Conservation (phyloP, 1,140 invertebrate genomes). For the Heliothis virescens region DNA sequence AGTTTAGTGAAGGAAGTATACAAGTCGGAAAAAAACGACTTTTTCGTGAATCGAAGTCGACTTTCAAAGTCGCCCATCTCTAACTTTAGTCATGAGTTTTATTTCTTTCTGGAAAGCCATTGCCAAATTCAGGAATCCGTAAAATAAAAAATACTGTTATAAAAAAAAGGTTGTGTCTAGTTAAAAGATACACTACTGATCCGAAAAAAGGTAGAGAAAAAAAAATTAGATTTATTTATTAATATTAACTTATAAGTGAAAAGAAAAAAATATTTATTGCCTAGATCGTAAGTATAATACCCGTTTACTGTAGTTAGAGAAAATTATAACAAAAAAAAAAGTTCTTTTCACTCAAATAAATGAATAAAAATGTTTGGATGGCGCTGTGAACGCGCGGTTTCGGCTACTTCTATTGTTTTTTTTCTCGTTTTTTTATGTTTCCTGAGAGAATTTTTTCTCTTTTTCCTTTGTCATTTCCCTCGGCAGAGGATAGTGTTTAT, state of each 20-base stretch:
- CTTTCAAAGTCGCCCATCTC: conserved; percentile 36
- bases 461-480: conserved; percentile 39
- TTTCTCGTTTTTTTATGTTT: conserved; percentile 1
- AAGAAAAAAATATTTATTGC: conserved; percentile 57
- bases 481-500: conserved; percentile 35
- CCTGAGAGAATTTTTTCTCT: conserved; percentile 44
- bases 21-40: conserved; percentile 9
- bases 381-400: conserved; percentile 5
- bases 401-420: conserved; percentile 30
- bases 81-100: conserved; percentile 19
- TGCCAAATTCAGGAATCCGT: conserved; percentile 51
- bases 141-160: conserved; percentile 51
- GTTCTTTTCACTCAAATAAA: conserved; percentile 16
- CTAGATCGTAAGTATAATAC: conserved; percentile 37
- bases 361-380: conserved; percentile 9
- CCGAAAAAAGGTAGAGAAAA: conserved; percentile 44
- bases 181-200: conserved; percentile 51
- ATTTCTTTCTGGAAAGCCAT: conserved; percentile 44
- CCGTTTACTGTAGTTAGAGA: conserved; percentile 51
- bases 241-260: conserved; percentile 46
- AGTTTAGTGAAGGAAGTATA: conserved; percentile 8
- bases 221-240: conserved; percentile 55
- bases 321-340: conserved; percentile 47
- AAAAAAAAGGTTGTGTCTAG: conserved; percentile 54
- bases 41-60: conserved; percentile 23